Base-by-base conservation (phyloP, 2,888 invertebrate genomes). In the Tetramorium bicarinatum region DNA sequence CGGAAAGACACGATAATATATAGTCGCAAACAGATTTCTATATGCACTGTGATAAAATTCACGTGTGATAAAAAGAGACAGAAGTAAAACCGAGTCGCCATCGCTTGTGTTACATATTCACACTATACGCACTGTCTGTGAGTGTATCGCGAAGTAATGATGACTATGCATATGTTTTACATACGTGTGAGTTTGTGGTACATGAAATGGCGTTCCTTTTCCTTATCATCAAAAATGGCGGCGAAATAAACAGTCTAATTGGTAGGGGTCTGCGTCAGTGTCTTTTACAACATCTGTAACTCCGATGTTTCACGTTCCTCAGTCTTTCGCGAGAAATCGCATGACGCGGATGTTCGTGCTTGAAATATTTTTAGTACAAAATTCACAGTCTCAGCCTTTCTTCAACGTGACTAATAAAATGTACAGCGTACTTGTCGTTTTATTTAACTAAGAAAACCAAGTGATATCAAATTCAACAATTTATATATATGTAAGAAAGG, bases 341-440 rank as follows among this genome's bases (percentile, higher is more conserved):
- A 54, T 29, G 8, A 29, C 18, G 8, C 3, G 38, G 38, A 7
- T 61, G 9, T 52, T 7, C 8, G 38, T 21, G 38, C 13, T 15
- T 47, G 15, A 25, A 8, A 38, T 64, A 76, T 76, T 62, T 56
- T 41, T 56, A 67, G n/a, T n/a, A 13, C 18, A 6, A 54, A 15
- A 15, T 41, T 13, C 7, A 3, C 0, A 34, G 13, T 29, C 2
- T 1, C 25, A 1, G 15, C n/a, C 1, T 76, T 76, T 1, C 41
- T n/a, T 54, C 29, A 52, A 54, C 44, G 54, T 29, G 21, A 29
- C 0, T 54, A 6, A 41, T 29, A n/a, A 44, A 44, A 44, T 11
- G 44, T 44, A 13, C 13, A 15, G 59, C 11, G 13, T 47, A 34
- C 4, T 34, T 34, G 34, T 21, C n/a, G 9, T 38, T 64, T 52